Evolutionary conservation across 2,888 invertebrate genomes (phyloP).

Genomic region (Julus scanicus): DNA sequence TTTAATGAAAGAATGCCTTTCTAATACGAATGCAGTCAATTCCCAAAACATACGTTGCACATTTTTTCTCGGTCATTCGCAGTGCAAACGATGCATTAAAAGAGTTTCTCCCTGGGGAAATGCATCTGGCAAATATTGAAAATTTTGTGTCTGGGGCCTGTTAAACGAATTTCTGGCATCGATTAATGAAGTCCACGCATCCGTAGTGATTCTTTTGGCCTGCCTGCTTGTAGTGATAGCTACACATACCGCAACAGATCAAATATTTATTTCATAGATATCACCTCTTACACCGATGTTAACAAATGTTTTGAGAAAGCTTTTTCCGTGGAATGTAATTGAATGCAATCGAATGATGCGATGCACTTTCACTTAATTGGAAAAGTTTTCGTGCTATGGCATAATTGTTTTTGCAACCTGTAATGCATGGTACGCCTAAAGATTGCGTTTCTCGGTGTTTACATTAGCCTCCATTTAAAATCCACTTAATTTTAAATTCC

Average conservation of each 20-base stretch:
- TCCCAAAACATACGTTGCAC: not conserved
- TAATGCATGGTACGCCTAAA: not conserved
- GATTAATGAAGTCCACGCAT: slow-evolving; percentile 4
- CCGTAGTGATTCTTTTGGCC: not conserved
- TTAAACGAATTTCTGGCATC: slow-evolving; percentile 34
- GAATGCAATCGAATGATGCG: slow-evolving; percentile 34
- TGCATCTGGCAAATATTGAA: not conserved
- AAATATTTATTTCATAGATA: slow-evolving; percentile 37
- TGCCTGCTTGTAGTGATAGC: not conserved
- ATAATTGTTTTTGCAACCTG: not conserved
- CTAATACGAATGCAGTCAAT: not conserved
- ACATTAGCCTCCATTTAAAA: slow-evolving; percentile 28
- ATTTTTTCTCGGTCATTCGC: not conserved
- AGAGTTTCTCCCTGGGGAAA: not conserved
- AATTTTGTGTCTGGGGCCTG: not conserved
- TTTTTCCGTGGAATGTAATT: slow-evolving; percentile 36
- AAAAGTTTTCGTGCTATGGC: slow-evolving; percentile 23
- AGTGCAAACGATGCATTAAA: not conserved
- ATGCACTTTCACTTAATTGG: slow-evolving; percentile 35
- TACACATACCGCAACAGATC: not conserved
- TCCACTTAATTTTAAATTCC: not conserved
- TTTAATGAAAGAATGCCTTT: slow-evolving; percentile 36
- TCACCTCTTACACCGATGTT: not conserved
- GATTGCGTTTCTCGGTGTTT: not conserved
- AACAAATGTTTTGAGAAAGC: slow-evolving; percentile 44